Base-by-base conservation (phyloP, 35 echinoderm and acorn worm genomes). In the Apostichopus japonicus region DNA sequence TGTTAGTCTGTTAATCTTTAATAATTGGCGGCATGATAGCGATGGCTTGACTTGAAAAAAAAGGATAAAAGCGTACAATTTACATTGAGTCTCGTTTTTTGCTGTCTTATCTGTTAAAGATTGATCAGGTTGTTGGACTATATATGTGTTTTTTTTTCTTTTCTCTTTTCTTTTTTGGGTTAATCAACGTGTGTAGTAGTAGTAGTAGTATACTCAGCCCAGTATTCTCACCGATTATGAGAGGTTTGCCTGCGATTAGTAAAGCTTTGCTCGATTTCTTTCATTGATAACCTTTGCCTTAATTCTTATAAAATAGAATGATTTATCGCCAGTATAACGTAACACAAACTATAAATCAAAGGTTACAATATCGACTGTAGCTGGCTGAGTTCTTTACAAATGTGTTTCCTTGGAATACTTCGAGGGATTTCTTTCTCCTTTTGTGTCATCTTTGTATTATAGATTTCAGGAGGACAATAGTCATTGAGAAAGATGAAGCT, bases 261-360 rank as follows among this genome's bases (percentile, higher is more conserved):
- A 75, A 15, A 19, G 71, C n/a, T 75, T n/a, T 7, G 7, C n/a
- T 75, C 22, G 21, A 14, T 15, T 75, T n/a, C n/a, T 21, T 75
- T 75, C 71, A 21, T 75, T 24, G 71, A 19, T 75, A 75, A 75
- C 22, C 71, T 75, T 21, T 21, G n/a, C 71, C 57, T 61, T 10
- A 10, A 10, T 61, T 61, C 22, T 75, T 75, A 75, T 21, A 75
- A 19, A 75, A 75, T 14, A 23, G 71, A 75, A 75, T n/a, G 71
- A 75, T 75, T 75, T 75, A 75, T 75, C 22, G 71, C 5, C 71
- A 75, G 71, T 19, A 19, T 19, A 19, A 19, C 71, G 71, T 75
- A 19, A 75, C 22, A 75, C 71, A 75, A 75, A 15, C 15, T 75
- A 75, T 75, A 75, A 75, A 75, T 75, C 71, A 75, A 75, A n/a